These are phyloP conservation scores for Standfussiana lucernea DNA, from an alignment of 2,888 invertebrate species.

Conservation along the genomic window DNA sequence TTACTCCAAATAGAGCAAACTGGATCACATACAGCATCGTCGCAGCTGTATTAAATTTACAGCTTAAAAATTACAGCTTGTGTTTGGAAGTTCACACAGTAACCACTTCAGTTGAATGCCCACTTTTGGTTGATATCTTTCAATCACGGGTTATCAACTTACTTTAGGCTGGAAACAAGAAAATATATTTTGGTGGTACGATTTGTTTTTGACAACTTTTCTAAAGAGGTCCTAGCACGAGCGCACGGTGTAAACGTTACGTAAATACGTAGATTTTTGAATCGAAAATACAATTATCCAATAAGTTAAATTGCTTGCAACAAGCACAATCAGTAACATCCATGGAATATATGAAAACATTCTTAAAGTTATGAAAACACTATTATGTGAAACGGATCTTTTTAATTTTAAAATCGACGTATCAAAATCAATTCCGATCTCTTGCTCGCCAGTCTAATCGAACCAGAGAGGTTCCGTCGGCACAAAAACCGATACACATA, in stretches of 20 bases:
- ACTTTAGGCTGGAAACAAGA: background rate
- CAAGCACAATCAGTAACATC: too few species aligned
- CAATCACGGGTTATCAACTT: background rate
- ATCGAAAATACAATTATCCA: too few species aligned
- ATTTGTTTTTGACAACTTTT: too few species aligned
- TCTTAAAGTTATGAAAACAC: too few species aligned
- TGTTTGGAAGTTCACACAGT: conserved; percentile 8
- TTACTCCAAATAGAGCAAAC: conserved; percentile 1
- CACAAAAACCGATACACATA: conserved; percentile 26
- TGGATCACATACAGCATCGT: background rate
- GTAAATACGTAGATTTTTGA: too few species aligned
- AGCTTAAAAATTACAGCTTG: conserved; percentile 26
- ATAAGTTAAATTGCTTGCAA: too few species aligned
- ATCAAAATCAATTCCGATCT: background rate
- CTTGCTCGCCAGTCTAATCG: background rate
- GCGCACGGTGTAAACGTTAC: too few species aligned
- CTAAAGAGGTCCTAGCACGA: too few species aligned
- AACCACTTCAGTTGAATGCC: background rate
- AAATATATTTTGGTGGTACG: too few species aligned
- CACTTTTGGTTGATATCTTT: conserved; percentile 7
- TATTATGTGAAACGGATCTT: too few species aligned
- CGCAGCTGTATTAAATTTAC: conserved; percentile 34
- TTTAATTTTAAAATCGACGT: too few species aligned
- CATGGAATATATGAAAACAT: too few species aligned
- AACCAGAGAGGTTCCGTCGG: background rate